Evolutionary conservation across 2,113 vertebrate genomes (phyloP), one percentile per base, ranked within the genome.

Genomic region (Megaceryle maxima): DNA sequence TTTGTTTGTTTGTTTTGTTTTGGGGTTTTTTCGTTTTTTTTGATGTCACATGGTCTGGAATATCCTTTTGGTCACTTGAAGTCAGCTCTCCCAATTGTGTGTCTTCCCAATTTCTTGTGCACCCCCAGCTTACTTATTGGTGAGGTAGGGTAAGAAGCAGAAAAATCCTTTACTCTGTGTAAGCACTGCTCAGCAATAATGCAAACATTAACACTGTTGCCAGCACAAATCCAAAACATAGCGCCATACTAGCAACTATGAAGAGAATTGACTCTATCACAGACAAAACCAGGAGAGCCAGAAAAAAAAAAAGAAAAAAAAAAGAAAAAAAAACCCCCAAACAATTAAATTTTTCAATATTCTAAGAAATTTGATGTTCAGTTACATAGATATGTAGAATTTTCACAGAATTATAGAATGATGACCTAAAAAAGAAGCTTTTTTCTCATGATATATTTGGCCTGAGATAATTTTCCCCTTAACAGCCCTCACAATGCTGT

Each of bases 91-190:
- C 35, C 35, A 29, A 4, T 16, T 22, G 6, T 16, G 24, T 16
- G 19, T 11, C 43, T 6, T 60, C n/a, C 13, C 19, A 19, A 1
- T 8, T n/a, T 64, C 43, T 48, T 57, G 18, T 62, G 12, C 21
- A 17, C 29, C 11, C 10, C 6, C 41, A 41, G 7, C 16, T 7
- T 20, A 6, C 9, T 44, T 11, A 6, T 8, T 48, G 37, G 3
- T 24, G 17, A 22, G 26, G 5, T 6, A 1, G 2, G 21, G 6
- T 1, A 0, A 75, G 33, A 35, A 82, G 55, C 20, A 53, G 20
- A 67, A 78, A 64, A 83, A 22, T 6, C 9, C 16, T 66, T 78
- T 18, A 24, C 4, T 7, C 14, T 39, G 18, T 44, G 11, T 62
- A 28, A 48, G 13, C 1, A 6, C 24, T n/a, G 10, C 43, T 66